Conservation (phyloP, 30 jellyfish, hydroid and myxozoan species). For the Turritopsis rubra region DNA sequence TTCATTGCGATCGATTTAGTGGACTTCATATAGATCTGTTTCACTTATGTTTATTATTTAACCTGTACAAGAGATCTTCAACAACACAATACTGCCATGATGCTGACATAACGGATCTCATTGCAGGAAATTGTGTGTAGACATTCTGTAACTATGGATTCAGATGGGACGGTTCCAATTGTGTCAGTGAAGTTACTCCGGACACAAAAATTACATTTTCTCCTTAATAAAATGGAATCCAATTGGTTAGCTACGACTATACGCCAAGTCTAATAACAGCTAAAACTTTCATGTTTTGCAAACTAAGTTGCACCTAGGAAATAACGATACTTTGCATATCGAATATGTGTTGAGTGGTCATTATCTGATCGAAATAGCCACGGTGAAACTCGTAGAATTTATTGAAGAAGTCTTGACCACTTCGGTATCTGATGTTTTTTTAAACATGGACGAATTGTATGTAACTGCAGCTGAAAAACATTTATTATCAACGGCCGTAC, state of each 20-base stretch:
- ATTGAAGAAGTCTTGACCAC: not conserved
- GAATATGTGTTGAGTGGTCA: not conserved
- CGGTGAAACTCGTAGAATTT: not conserved
- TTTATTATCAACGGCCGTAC: not conserved
- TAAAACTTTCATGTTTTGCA: not conserved
- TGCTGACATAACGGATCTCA: not conserved
- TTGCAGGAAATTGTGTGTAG: not conserved
- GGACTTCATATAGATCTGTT: not conserved
- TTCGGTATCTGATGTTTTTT: not conserved
- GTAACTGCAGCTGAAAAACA: not conserved
- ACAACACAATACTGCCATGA: not conserved
- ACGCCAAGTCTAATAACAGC: not conserved
- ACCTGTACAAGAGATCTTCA: not conserved
- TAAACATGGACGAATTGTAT: not conserved
- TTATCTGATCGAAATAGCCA: not conserved
- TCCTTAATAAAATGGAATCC: not conserved
- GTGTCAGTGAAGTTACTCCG: not conserved
- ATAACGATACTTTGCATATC: not conserved
- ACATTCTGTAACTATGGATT: not conserved
- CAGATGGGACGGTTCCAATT: not conserved
- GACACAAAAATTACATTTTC: not conserved
- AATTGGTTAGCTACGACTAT: not conserved
- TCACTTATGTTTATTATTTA: not conserved
- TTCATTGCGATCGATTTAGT: not conserved
- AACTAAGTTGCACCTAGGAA: not conserved